Evolutionary conservation across 2,113 vertebrate species (phyloP).

Genomic region (Gambusia affinis): DNA sequence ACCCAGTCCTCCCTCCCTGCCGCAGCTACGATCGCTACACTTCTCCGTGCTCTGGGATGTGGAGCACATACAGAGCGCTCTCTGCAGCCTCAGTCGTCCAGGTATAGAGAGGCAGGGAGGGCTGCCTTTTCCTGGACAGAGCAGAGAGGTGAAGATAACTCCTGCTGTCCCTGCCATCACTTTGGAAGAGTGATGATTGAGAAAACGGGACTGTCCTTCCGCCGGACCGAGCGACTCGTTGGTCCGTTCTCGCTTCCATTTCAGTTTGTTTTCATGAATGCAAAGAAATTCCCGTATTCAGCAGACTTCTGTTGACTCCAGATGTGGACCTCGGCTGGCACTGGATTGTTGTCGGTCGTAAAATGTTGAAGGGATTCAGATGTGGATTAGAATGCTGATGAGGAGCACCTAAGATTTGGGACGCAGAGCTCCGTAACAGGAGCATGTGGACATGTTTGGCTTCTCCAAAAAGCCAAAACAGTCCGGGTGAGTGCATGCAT

Average conservation of each 20-base stretch:
- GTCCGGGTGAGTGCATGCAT: constrained; percentile 70
- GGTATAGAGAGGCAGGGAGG: constrained; percentile 41
- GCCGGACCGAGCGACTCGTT: constrained; percentile 32
- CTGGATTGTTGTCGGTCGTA: constrained; percentile 34
- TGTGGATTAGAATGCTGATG: constrained; percentile 64
- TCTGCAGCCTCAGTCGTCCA: constrained; percentile 42
- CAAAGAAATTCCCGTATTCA: background rate
- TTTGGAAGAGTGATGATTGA: constrained; percentile 6
- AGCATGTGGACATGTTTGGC: constrained; percentile 78
- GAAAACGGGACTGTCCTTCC: constrained; percentile 9
- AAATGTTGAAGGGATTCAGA: constrained; percentile 30
- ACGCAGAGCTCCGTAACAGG: constrained; percentile 25
- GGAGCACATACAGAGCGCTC: constrained; percentile 51
- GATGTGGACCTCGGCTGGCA: constrained; percentile 65
- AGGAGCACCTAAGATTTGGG: constrained; percentile 43
- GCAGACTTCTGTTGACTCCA: constrained; percentile 27
- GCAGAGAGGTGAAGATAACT: constrained; percentile 35
- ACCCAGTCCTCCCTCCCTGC: constrained; percentile 36
- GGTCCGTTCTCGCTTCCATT: constrained; percentile 11
- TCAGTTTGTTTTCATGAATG: constrained; percentile 29
- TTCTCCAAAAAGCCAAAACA: constrained; percentile 80
- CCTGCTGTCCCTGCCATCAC: constrained; percentile 29
- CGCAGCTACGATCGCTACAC: constrained; percentile 49
- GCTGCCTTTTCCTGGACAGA: constrained; percentile 41
- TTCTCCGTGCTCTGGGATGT: constrained; percentile 58